These are phyloP conservation scores for Grapholita molesta DNA, from an alignment of 1,140 invertebrate species.

Conservation along the genomic window DNA sequence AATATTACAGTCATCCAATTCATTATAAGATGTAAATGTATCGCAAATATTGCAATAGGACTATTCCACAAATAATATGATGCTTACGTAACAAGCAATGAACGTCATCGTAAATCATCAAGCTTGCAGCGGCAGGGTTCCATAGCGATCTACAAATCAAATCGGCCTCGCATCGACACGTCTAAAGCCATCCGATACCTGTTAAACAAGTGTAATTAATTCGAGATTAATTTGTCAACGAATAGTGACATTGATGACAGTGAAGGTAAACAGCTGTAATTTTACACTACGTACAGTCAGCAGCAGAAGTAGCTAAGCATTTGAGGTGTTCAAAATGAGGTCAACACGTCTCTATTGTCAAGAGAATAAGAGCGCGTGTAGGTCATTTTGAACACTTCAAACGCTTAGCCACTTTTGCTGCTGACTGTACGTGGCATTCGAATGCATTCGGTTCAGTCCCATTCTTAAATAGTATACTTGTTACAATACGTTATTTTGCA, in stretches of 20 bases:
- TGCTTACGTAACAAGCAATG: background rate
- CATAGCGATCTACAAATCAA: background rate
- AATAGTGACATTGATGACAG: background rate
- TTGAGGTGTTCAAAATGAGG: too few relatives aligned
- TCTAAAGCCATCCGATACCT: background rate
- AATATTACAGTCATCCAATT: too few relatives aligned
- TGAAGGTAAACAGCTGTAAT: background rate
- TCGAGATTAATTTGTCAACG: conserved; percentile 7
- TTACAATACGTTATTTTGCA: too few relatives aligned
- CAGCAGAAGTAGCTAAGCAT: too few relatives aligned
- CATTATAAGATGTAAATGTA: too few relatives aligned
- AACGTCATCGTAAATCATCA: background rate
- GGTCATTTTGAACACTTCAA: too few relatives aligned
- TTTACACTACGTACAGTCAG: background rate
- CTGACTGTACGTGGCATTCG: too few relatives aligned
- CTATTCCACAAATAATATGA: background rate
- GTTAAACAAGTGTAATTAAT: conserved; percentile 1
- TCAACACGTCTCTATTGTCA: too few relatives aligned
- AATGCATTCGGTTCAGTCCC: too few relatives aligned
- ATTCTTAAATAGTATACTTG: too few relatives aligned
- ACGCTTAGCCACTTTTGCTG: too few relatives aligned
- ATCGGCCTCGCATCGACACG: background rate
- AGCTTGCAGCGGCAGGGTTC: background rate
- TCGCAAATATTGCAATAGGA: background rate
- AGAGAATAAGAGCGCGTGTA: too few relatives aligned